These are phyloP conservation scores for Pipra filicauda DNA, from an alignment of 2,113 vertebrate genomes.

Conservation along the genomic window DNA sequence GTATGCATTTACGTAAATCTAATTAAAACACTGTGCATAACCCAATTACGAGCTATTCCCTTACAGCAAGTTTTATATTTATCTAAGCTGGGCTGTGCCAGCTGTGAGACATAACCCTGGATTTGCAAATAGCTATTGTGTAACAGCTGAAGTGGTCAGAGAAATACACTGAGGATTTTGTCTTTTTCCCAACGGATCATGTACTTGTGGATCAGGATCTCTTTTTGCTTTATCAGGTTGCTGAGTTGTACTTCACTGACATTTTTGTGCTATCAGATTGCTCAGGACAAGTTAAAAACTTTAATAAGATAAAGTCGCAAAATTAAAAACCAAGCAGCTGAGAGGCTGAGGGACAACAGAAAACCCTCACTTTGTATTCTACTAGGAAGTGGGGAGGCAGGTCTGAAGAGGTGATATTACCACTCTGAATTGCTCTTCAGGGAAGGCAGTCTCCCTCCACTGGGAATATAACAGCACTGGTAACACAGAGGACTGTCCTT, in stretches of 20 bases:
- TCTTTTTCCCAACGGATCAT: background rate
- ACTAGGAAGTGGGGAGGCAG: background rate
- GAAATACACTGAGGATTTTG: background rate
- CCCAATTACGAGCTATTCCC: slow-evolving; percentile 45
- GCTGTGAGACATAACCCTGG: slow-evolving; percentile 33
- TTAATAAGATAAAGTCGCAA: background rate
- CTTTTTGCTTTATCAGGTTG: background rate
- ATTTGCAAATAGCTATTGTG: slow-evolving; percentile 8
- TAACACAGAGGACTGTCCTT: background rate
- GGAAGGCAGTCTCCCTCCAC: too few relatives aligned
- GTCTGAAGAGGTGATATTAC: background rate
- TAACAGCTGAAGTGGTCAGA: slow-evolving; percentile 17
- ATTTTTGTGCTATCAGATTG: background rate
- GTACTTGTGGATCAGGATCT: background rate
- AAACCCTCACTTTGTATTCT: background rate
- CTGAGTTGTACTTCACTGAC: background rate
- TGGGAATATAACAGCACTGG: background rate
- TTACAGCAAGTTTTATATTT: slow-evolving; percentile 62
- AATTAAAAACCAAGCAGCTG: background rate
- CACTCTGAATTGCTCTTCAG: background rate
- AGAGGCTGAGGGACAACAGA: background rate
- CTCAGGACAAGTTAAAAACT: background rate
- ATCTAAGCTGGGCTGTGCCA: slow-evolving; percentile 26
- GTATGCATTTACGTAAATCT: slow-evolving; percentile 53
- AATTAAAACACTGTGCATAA: slow-evolving; percentile 51